A percentile compares a stretch with the other conserved stretches of the same genome.
These are phyloP conservation scores for Philaenus spumarius DNA, from an alignment of 1,140 invertebrate species.

Conservation along the genomic window DNA sequence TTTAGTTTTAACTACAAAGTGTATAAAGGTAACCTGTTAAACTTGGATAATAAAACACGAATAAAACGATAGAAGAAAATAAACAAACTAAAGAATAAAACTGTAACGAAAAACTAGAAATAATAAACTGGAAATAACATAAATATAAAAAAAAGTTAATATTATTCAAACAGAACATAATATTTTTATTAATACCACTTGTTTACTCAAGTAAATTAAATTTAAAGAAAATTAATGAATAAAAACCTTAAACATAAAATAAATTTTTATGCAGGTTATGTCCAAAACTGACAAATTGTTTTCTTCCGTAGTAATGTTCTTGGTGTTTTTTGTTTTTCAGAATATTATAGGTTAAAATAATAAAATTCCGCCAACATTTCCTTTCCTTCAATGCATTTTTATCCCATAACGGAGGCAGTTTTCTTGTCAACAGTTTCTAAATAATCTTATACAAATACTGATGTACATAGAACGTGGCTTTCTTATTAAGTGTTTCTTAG, in stretches of 20 bases:
- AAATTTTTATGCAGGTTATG: slow-evolving; percentile 1
- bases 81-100: background rate
- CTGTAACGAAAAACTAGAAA: background rate
- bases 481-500: slow-evolving; percentile 24
- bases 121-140: no score
- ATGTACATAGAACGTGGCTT: slow-evolving; percentile 16
- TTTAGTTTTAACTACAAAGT: background rate
- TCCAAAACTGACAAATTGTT: slow-evolving; percentile 2
- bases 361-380: no score
- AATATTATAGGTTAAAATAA: background rate
- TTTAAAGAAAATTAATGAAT: background rate
- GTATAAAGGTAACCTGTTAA: background rate
- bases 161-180: background rate
- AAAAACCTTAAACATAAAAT: no score
- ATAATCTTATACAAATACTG: background rate
- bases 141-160: no score
- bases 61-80: no score
- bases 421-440: background rate
- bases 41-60: no score
- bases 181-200: no score
- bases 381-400: no score
- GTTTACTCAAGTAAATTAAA: background rate
- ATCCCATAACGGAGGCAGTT: no score
- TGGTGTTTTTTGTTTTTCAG: slow-evolving; percentile 5
- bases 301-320: slow-evolving; percentile 8